Conservation (phyloP, 2,888 invertebrate species). For the Lagria hirta region DNA sequence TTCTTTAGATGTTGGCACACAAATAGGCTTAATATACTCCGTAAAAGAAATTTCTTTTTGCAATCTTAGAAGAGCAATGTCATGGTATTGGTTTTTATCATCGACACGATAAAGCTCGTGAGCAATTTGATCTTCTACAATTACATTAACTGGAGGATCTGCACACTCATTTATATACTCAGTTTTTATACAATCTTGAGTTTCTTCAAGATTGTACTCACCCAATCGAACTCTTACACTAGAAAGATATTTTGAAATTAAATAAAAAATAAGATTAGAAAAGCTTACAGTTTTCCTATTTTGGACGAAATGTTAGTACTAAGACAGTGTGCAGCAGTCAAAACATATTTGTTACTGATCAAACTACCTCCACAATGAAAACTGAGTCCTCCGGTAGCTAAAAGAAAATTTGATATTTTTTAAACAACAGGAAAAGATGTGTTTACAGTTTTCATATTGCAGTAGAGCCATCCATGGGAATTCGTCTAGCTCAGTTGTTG, state of each 20-base stretch:
- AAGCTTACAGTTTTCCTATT: too few species aligned
- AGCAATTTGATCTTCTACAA: conserved; percentile 63
- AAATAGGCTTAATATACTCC: conserved; percentile 63
- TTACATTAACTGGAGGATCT: too few species aligned
- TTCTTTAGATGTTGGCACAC: conserved; percentile 55
- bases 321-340: conserved; percentile 7
- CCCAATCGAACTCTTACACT: conserved; percentile 65
- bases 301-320: neutral
- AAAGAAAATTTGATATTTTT: too few species aligned
- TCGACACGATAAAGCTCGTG: conserved; percentile 66
- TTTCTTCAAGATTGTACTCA: conserved; percentile 65
- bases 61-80: conserved; percentile 72
- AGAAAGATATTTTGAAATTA: too few species aligned
- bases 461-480: conserved; percentile 73
- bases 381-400: too few species aligned
- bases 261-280: too few species aligned
- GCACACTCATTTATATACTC: too few species aligned
- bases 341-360: conserved; percentile 6
- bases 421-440: too few species aligned
- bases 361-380: conserved; percentile 4
- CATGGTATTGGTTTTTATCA: conserved; percentile 64
- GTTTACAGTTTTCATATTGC: conserved; percentile 65
- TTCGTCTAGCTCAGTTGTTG: conserved; percentile 62
- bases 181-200: conserved; percentile 63
- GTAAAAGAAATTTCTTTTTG: conserved; percentile 51